Evolutionary conservation across 2,797 vertebrate genomes (phyloP).

Genomic region (Anabas testudineus): DNA sequence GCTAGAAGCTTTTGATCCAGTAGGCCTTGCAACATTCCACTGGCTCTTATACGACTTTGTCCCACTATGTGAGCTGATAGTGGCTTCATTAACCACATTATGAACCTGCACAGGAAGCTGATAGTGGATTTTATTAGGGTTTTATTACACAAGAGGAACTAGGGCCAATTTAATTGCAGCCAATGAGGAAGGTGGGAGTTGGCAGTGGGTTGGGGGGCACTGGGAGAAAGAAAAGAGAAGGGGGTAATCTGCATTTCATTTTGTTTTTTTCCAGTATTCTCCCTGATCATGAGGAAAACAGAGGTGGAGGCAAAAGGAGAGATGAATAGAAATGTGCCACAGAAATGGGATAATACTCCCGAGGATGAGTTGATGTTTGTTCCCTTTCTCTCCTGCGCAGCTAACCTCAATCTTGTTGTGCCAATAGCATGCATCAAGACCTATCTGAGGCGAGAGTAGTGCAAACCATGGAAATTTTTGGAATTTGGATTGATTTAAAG

Average conservation of each 20-base stretch:
- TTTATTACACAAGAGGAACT: constrained; percentile 67
- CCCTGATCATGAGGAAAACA: constrained; percentile 64
- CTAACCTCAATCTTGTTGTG: constrained; percentile 61
- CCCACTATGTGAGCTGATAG: constrained; percentile 61
- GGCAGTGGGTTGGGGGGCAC: constrained; percentile 15
- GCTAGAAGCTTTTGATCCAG: constrained; percentile 64
- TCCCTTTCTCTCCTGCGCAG: constrained; percentile 52
- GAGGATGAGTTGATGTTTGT: constrained; percentile 57
- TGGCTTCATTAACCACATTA: constrained; percentile 75
- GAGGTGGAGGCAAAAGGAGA: constrained; percentile 48
- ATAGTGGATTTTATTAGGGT: constrained; percentile 61
- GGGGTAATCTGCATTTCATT: constrained; percentile 55
- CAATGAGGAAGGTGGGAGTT: constrained; percentile 52
- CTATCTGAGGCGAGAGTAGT: constrained; percentile 38
- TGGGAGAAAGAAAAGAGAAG: background rate
- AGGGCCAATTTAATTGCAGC: constrained; percentile 69
- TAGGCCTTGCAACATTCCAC: constrained; percentile 61
- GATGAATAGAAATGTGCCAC: constrained; percentile 59
- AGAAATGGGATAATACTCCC: constrained; percentile 65
- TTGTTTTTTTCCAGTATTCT: constrained; percentile 49
- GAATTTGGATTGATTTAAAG: constrained; percentile 63
- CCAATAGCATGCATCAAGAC: constrained; percentile 41
- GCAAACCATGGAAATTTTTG: constrained; percentile 39
- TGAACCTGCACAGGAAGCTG: constrained; percentile 73
- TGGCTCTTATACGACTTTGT: constrained; percentile 71